phyloP scores from a whole-genome alignment of 2,113 vertebrate genomes.

The Corydoras maculifer region DNA sequence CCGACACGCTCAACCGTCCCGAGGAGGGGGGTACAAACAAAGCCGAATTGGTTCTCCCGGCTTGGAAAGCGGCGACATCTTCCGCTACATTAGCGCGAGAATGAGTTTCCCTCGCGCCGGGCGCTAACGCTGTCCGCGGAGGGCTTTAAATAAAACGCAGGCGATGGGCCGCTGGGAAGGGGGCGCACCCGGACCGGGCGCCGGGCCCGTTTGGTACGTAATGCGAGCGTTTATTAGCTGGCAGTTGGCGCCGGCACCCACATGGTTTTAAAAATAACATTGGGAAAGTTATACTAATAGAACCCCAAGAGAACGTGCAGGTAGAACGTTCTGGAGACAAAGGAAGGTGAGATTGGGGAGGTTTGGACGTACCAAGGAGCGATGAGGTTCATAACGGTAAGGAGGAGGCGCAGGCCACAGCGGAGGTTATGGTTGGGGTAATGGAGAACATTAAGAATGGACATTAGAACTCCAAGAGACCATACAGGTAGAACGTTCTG shows the following conservation, averaged over 20 bases:
- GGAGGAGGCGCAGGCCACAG: no score
- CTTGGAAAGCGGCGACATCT: constrained; percentile 43
- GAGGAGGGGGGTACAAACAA: constrained; percentile 4
- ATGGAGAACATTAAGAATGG: no score
- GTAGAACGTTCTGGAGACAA: no score
- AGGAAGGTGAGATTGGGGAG: no score
- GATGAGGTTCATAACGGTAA: no score
- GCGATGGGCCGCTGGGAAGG: constrained; percentile 33
- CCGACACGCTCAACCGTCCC: constrained; percentile 2
- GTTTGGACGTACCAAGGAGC: no score
- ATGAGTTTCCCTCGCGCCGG: constrained; percentile 35
- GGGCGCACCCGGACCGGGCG: constrained; percentile 6
- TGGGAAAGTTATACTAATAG: no score
- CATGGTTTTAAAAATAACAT: constrained; percentile 64
- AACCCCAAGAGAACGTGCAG: no score
- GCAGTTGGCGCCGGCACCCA: constrained; percentile 53
- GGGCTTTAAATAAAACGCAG: constrained; percentile 51
- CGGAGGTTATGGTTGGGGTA: no score
- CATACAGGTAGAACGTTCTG: no score
- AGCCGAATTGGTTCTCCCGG: constrained; percentile 21
- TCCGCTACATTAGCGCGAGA: constrained; percentile 41
- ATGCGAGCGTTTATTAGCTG: constrained; percentile 59
- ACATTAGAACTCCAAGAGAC: no score
- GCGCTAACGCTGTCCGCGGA: constrained; percentile 46
- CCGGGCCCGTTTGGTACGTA: constrained; percentile 36